Evolutionary conservation across 1,140 invertebrate species (phyloP).

Genomic region (Hormaphis cornu): DNA sequence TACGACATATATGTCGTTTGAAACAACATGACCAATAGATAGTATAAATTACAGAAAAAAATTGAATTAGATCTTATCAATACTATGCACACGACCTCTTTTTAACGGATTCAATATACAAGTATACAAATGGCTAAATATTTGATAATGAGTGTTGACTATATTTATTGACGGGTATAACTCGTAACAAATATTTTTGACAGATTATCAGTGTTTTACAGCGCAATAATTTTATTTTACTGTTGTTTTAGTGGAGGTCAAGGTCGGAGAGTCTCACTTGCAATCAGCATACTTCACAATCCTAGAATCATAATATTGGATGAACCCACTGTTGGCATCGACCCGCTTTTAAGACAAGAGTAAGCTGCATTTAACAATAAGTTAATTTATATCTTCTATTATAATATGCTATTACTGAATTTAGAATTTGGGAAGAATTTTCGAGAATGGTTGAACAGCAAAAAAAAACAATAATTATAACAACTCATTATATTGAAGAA

Average conservation of each 20-base stretch:
- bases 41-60: too few relatives aligned
- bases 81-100: too few relatives aligned
- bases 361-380: not conserved
- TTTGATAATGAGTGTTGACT: too few relatives aligned
- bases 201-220: not conserved
- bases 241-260: conserved; percentile 66
- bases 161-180: not conserved
- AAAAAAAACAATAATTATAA: conserved; percentile 69
- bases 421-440: conserved; percentile 83
- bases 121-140: too few relatives aligned
- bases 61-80: too few relatives aligned
- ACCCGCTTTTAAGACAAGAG: conserved; percentile 65
- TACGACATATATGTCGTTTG: too few relatives aligned
- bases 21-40: too few relatives aligned
- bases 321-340: conserved; percentile 85
- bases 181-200: not conserved
- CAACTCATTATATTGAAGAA: conserved; percentile 92
- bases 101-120: too few relatives aligned
- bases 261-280: conserved; percentile 75
- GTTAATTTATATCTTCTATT: too few relatives aligned
- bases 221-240: not conserved
- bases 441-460: conserved; percentile 56
- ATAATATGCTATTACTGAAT: not conserved
- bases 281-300: conserved; percentile 72
- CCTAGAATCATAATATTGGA: conserved; percentile 82